A percentile compares a stretch with the other conserved stretches of the same genome.
Conservation (phyloP, 1,140 invertebrate genomes). For the Cryptotermes secundus region DNA sequence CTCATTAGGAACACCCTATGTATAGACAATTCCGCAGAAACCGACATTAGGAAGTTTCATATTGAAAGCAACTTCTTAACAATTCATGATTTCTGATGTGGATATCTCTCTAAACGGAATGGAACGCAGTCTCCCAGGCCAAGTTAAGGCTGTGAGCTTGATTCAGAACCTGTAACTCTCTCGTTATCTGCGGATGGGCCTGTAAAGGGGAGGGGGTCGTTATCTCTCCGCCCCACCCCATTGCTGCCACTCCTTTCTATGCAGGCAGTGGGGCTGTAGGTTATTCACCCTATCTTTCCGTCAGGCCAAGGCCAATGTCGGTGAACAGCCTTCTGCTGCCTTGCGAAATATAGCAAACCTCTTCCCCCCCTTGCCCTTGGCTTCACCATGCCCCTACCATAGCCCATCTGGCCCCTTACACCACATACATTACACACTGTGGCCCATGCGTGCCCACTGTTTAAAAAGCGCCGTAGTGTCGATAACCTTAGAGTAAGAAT, state of each 20-base stretch:
- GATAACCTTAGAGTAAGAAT: background rate
- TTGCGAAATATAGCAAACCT: background rate
- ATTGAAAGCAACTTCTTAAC: too few relatives aligned
- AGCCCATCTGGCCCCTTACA: background rate
- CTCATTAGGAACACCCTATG: too few relatives aligned
- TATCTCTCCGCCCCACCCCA: background rate
- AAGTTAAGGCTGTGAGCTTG: background rate
- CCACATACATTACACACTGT: background rate
- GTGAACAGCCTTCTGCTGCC: background rate
- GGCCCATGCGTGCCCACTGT: background rate
- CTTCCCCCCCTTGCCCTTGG: background rate
- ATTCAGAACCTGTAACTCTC: background rate
- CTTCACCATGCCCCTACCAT: background rate
- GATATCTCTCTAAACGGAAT: too few relatives aligned
- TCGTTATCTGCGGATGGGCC: background rate
- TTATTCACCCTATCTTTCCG: background rate
- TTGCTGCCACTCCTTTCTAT: too few relatives aligned
- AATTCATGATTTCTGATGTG: too few relatives aligned
- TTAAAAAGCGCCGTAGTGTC: background rate
- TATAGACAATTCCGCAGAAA: too few relatives aligned
- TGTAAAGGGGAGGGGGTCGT: background rate
- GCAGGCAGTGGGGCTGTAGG: background rate
- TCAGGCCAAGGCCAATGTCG: constrained; percentile 7
- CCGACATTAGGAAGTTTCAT: too few relatives aligned
- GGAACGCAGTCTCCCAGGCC: background rate